Conservation (phyloP, 2,888 invertebrate species). For the Phanerotoma sp. region DNA sequence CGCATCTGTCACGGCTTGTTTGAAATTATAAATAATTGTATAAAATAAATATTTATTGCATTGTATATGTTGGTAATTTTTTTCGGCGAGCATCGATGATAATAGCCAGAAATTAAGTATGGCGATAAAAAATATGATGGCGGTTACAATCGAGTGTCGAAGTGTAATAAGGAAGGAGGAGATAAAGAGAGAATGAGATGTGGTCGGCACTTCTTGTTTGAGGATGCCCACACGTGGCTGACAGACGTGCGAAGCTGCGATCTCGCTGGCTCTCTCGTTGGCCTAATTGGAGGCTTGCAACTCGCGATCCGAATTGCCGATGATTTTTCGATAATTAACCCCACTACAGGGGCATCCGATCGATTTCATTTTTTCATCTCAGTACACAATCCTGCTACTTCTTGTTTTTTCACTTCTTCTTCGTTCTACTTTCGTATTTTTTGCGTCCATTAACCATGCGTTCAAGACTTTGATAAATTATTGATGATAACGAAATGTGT, state of each 20-base stretch:
- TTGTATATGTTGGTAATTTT: no score
- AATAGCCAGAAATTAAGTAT: background rate
- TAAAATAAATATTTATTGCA: no score
- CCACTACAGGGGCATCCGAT: conserved; percentile 28
- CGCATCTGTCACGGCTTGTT: no score
- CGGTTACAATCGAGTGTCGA: conserved; percentile 12
- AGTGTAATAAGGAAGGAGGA: conserved; percentile 20
- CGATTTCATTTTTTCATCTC: conserved; percentile 30
- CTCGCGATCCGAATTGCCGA: conserved; percentile 37
- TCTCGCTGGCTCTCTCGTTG: conserved; percentile 29
- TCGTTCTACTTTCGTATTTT: conserved; percentile 6
- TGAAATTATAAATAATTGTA: no score
- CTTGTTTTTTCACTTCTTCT: no score
- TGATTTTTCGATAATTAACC: conserved; percentile 46
- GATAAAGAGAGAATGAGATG: conserved; percentile 21
- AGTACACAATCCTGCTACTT: conserved; percentile 9
- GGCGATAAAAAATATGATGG: conserved; percentile 8
- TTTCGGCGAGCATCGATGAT: background rate
- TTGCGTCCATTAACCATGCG: background rate
- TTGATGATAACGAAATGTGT: background rate
- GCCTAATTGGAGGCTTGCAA: conserved; percentile 41
- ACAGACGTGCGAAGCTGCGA: conserved; percentile 38
- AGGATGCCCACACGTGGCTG: conserved; percentile 49
- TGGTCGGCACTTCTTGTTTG: conserved; percentile 44
- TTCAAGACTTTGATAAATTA: background rate